Conservation (phyloP, 1,140 invertebrate species). For the Hypothenemus hampei region DNA sequence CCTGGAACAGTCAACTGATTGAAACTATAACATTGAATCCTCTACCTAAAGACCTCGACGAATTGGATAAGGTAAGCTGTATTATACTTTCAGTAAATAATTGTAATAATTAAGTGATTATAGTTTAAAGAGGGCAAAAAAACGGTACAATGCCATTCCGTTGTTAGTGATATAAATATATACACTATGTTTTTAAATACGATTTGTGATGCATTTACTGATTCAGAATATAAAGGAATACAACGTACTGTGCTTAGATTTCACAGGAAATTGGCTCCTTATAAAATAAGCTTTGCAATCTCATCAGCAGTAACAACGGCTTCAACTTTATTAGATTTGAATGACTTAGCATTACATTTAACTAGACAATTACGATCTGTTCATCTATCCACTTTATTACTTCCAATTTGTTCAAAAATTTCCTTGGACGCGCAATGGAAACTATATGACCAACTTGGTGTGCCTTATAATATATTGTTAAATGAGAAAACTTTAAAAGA, state of each 20-base stretch:
- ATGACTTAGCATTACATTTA: slow-evolving; percentile 51
- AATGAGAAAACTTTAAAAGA: slow-evolving; percentile 60
- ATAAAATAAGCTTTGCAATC: slow-evolving; percentile 61
- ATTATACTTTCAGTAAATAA: not conserved
- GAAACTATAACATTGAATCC: slow-evolving; percentile 38
- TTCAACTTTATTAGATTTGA: slow-evolving; percentile 41
- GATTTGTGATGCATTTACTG: slow-evolving; percentile 57
- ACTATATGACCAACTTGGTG: slow-evolving; percentile 50
- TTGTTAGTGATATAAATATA: slow-evolving; percentile 53
- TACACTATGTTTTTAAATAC: slow-evolving; percentile 57
- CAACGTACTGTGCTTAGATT: slow-evolving; percentile 51
- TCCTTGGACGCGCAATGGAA: slow-evolving; percentile 35
- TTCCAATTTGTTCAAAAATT: slow-evolving; percentile 32
- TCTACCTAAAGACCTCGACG: not conserved
- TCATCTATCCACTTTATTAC: slow-evolving; percentile 47
- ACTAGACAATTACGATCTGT: slow-evolving; percentile 48
- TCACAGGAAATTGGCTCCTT: slow-evolving; percentile 68
- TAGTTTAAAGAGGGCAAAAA: slow-evolving; percentile 48
- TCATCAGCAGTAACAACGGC: slow-evolving; percentile 32
- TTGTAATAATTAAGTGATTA: slow-evolving; percentile 2
- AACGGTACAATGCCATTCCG: slow-evolving; percentile 36
- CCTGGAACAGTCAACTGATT: slow-evolving; percentile 43
- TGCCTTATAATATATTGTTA: slow-evolving; percentile 65
- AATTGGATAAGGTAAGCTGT: slow-evolving; percentile 24
- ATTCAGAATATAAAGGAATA: slow-evolving; percentile 37